A percentile compares a stretch with the other conserved stretches of the same genome.
These are phyloP conservation scores for Leptinotarsa tumamoca DNA, from an alignment of 2,888 invertebrate genomes.

Conservation along the genomic window DNA sequence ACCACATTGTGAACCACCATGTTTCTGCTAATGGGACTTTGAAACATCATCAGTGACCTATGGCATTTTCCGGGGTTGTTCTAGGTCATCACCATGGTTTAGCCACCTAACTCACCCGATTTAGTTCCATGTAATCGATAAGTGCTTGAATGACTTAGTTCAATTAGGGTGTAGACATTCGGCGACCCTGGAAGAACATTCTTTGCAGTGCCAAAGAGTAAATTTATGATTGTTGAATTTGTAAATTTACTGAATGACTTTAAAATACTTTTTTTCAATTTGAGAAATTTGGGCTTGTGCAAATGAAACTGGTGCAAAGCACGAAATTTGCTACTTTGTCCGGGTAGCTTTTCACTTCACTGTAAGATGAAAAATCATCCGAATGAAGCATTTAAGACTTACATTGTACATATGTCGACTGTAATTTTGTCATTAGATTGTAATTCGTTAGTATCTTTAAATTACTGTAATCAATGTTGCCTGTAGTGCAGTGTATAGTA, in stretches of 20 bases:
- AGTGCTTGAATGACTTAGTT: conserved; percentile 53
- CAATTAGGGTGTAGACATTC: conserved; percentile 52
- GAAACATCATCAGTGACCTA: conserved; percentile 87
- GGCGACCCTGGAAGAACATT: conserved; percentile 61
- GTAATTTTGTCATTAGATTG: conserved; percentile 64
- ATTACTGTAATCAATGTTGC: conserved; percentile 64
- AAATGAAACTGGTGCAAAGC: conserved; percentile 61
- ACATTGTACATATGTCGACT: conserved; percentile 65
- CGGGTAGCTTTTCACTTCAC: conserved; percentile 47
- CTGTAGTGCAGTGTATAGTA: conserved; percentile 67
- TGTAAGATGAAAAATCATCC: conserved; percentile 55
- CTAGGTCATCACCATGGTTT: conserved; percentile 75
- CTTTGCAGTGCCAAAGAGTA: conserved; percentile 67
- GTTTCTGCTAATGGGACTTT: conserved; percentile 76
- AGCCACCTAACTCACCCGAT: conserved; percentile 56
- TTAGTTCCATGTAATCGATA: conserved; percentile 44
- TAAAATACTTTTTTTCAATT: conserved; percentile 43
- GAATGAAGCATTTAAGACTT: conserved; percentile 59
- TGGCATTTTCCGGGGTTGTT: conserved; percentile 84
- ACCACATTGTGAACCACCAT: conserved; percentile 76
- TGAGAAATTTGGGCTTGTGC: conserved; percentile 64
- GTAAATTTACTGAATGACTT: conserved; percentile 55
- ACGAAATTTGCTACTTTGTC: conserved; percentile 50
- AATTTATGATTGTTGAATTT: conserved; percentile 56
- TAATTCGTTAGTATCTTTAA: conserved; percentile 65